Base-by-base conservation (phyloP, 1,140 invertebrate species). In the Drosophila nikananu region DNA sequence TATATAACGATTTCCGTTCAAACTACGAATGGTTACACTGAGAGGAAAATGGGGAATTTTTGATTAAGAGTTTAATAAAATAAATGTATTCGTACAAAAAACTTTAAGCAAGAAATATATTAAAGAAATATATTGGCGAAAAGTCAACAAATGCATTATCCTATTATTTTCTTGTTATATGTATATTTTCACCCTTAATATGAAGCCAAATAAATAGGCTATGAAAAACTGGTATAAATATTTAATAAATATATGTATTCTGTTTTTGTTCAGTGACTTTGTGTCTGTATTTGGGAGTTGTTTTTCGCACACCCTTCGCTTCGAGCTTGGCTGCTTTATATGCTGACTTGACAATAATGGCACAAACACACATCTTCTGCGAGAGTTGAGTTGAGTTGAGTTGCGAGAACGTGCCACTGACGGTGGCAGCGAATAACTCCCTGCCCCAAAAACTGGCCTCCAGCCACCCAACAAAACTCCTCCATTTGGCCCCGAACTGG, bases 1-100 rank as follows among this genome's bases (percentile, higher is more conserved):
- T 90, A 90, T 90, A 90, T 90, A 90, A 90, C 86, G 86, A 90
- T 90, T 90, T 90, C 86, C 86, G 86, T 68, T 86, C 80, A 75
- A 90, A 81, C 70, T 77, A 68, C 77, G 68, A 52, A 27, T 54
- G 68, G 12, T 15, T 52, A 15, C 75, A 74, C 70, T 64, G 12
- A n/a, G 8, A 67, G 21, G 37, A 39, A 55, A 35, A 63, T 37
- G 15, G 5, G 32, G 12, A 13, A 12, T 12, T 2, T 5, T n/a
- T 0, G 1, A 32, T 32, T 32, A 17, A 39, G 5, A 3, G 5
- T 1, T 1, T 15, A 39, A 39, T 15, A 39, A 15, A 39, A 39
- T 15, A 15, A 39, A 39, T 13, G 4, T 35, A 2, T 10, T 21
- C 21, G 12, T 19, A 3, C 0, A 21, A 3, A 21, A 21, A 12